A percentile compares a stretch with the other conserved stretches of the same genome.
Evolutionary conservation across 2,113 vertebrate genomes (phyloP).

Genomic region (Pandion haliaetus): DNA sequence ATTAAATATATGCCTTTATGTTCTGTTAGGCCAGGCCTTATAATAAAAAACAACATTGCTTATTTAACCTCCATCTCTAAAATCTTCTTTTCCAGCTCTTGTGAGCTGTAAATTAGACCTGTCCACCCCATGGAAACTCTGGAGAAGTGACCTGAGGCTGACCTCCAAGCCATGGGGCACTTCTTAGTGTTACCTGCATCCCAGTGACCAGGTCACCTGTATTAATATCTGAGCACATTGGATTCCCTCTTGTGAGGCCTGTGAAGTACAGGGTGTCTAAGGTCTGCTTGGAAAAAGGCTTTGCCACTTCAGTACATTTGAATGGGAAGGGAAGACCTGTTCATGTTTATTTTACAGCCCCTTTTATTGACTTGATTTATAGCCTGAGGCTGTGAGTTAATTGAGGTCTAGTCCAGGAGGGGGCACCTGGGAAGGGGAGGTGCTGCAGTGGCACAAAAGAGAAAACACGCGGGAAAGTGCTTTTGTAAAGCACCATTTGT

Average conservation of each 20-base stretch:
- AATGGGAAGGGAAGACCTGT: slow-evolving; percentile 74
- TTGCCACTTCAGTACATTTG: slow-evolving; percentile 80
- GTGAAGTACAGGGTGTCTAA: slow-evolving; percentile 70
- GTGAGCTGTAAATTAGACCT: slow-evolving; percentile 28
- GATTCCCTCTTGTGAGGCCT: slow-evolving; percentile 60
- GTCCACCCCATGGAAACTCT: background rate
- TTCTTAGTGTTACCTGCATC: background rate
- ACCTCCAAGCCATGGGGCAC: slow-evolving; percentile 38
- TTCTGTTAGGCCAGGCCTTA: background rate
- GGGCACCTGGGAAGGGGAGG: slow-evolving; percentile 71
- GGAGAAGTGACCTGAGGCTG: slow-evolving; percentile 62
- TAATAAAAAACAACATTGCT: background rate
- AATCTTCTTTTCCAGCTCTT: background rate
- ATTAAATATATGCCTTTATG: background rate
- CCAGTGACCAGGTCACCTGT: slow-evolving; percentile 70
- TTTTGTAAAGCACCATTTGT: background rate
- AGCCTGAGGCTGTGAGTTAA: slow-evolving; percentile 82
- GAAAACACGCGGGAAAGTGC: background rate
- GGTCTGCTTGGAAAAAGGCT: slow-evolving; percentile 55
- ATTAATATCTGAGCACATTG: slow-evolving; percentile 53
- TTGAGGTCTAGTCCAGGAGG: slow-evolving; percentile 71
- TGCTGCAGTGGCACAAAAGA: background rate
- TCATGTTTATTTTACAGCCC: slow-evolving; percentile 82
- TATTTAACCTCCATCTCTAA: slow-evolving; percentile 37
- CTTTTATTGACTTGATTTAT: slow-evolving; percentile 82